Conservation (phyloP, 2,888 invertebrate species). For the Dryococelus australis region DNA sequence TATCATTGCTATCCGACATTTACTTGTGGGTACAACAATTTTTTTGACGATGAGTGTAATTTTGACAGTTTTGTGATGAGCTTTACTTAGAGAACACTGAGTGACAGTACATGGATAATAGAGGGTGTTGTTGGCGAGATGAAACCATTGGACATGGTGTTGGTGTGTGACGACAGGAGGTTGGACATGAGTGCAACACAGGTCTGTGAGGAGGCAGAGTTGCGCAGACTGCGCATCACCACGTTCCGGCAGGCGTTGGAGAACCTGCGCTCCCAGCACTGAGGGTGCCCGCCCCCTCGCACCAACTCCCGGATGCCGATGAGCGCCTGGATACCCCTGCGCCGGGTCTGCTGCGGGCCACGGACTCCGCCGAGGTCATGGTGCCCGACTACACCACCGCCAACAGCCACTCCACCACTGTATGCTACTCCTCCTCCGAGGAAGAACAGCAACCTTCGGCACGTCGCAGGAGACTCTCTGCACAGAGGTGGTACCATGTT, state of each 20-base stretch:
- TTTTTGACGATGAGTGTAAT: no score
- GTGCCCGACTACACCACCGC: background rate
- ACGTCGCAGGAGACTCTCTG: background rate
- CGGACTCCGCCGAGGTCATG: background rate
- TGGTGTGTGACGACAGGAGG: background rate
- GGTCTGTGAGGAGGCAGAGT: background rate
- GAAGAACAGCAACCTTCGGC: background rate
- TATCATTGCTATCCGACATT: no score
- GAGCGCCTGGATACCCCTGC: background rate
- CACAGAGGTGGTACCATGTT: background rate
- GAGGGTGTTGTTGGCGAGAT: no score
- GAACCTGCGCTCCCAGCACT: background rate
- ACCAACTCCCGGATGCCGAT: no score
- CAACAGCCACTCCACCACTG: background rate
- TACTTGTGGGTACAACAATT: no score
- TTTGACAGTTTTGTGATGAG: no score
- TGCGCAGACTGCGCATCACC: background rate
- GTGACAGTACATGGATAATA: no score
- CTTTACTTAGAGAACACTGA: no score
- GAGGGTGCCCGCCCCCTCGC: no score
- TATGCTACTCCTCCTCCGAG: no score
- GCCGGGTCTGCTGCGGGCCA: background rate
- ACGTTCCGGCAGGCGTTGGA: background rate
- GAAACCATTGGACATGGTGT: background rate
- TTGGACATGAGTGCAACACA: background rate